Percentiles rank a stretch among this genome's conserved stretches.
Conservation (phyloP, 2,113 vertebrate genomes). For the Enhydra lutris region DNA sequence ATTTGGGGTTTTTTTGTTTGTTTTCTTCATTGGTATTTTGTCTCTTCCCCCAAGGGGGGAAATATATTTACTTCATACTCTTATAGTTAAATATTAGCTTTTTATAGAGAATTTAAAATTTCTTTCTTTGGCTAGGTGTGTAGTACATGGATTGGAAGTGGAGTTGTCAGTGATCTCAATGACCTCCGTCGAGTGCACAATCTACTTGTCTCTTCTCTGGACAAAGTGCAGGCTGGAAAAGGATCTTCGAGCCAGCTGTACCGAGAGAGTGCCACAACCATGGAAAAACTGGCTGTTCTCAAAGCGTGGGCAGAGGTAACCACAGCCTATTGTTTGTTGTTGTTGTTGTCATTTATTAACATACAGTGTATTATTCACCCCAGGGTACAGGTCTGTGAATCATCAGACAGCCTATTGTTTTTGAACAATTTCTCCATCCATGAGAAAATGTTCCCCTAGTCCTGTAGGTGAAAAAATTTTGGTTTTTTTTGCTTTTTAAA, state of each 20-base stretch:
- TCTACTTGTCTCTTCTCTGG: constrained; percentile 96
- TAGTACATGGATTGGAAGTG: constrained; percentile 98
- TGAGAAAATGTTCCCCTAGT: background rate
- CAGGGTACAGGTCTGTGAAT: too few species aligned
- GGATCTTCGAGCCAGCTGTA: constrained; percentile 95
- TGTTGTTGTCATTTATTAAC: background rate
- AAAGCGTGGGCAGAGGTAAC: constrained; percentile 98
- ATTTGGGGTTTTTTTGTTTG: background rate
- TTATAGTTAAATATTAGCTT: background rate
- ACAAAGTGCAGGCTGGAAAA: constrained; percentile 97
- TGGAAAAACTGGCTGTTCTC: constrained; percentile 97
- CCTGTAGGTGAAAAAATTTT: background rate
- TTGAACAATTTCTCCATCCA: background rate
- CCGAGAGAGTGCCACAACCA: constrained; percentile 97
- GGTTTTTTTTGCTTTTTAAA: background rate
- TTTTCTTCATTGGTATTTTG: constrained; percentile 13
- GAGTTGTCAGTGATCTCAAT: constrained; percentile 97
- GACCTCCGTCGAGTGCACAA: constrained; percentile 98
- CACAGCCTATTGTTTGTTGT: background rate
- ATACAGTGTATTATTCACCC: too few species aligned
- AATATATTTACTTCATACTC: background rate
- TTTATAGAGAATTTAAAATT: background rate
- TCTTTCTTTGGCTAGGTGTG: constrained; percentile 88
- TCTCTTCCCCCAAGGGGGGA: background rate
- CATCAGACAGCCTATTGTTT: background rate